Evolutionary conservation across 2,888 invertebrate species (phyloP), one percentile per base, ranked within the genome.

Genomic region (Octonoba sinensis): DNA sequence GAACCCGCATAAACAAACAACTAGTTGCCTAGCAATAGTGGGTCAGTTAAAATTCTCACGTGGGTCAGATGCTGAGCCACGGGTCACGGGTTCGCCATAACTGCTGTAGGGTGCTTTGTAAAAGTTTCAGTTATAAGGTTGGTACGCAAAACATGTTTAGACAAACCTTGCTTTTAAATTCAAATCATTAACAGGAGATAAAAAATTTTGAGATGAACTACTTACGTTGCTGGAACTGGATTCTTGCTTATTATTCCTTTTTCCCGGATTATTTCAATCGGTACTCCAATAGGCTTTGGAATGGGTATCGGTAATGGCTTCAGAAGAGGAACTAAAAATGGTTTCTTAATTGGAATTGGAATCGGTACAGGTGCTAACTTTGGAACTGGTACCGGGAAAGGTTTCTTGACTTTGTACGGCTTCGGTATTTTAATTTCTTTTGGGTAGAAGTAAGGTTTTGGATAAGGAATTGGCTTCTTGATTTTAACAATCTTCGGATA

Each of bases 221-320:
- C 73, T 81, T 69, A 81, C 81, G 27, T 65, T 3, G 70, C 70
- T 44, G 74, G 57, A 13, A 70, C 27, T n/a, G 81, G 81, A 27
- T 69, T 22, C 47, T 82, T 82, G 15, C 18, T 51, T 8, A 82
- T 46, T 3, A 76, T 56, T 11, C 47, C 82, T 16, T 82, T 82
- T 47, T 82, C 82, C 36, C 76, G 18, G 16, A 82, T 66, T 12
- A 82, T 72, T 67, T 82, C 76, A 44, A 82, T 56, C 12, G 76
- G 76, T 8, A 82, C 82, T 36, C 72, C 24, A 12, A 82, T 75
- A 1, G 72, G 71, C 16, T 82, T 82, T 1, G 67, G 76, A 46
- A 82, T 76, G 3, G 82, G 82, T 3, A 72, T 13, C 15, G 75
- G 66, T n/a, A 76, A 4, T 11, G 27, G 57, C 54, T 76, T 76